Conservation (phyloP, 1,140 invertebrate species). For the Spodoptera frugiperda region DNA sequence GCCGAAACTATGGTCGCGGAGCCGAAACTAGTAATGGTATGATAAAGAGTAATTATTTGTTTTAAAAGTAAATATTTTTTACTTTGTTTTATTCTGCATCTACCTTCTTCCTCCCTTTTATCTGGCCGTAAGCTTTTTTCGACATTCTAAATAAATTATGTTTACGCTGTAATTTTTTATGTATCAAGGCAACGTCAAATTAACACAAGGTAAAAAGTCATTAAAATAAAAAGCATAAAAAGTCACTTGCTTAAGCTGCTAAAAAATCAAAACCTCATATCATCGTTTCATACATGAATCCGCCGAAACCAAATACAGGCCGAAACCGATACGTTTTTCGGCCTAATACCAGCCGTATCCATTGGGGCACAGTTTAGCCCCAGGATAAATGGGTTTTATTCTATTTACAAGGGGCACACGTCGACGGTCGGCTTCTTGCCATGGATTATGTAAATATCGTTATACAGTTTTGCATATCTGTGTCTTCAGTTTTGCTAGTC, state of each 20-base stretch:
- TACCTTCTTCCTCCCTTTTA: too few relatives aligned
- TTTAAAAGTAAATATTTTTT: too few relatives aligned
- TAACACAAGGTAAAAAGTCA: too few relatives aligned
- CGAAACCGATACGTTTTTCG: not conserved
- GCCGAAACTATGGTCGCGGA: not conserved
- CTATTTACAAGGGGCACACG: slow-evolving; percentile 46
- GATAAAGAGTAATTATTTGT: too few relatives aligned
- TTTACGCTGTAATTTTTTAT: too few relatives aligned
- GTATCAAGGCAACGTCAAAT: too few relatives aligned
- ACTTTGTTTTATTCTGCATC: too few relatives aligned
- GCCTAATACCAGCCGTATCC: slow-evolving; percentile 27
- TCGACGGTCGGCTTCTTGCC: slow-evolving; percentile 38
- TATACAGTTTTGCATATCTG: slow-evolving; percentile 45
- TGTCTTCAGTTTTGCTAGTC: slow-evolving; percentile 34
- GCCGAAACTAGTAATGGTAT: too few relatives aligned
- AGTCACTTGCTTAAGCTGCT: not conserved
- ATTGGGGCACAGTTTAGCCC: slow-evolving; percentile 37
- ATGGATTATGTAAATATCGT: slow-evolving; percentile 41
- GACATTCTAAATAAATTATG: too few relatives aligned
- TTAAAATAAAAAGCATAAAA: too few relatives aligned
- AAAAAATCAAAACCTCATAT: not conserved
- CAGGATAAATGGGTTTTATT: slow-evolving; percentile 48
- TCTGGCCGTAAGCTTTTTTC: too few relatives aligned
- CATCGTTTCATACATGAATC: not conserved
- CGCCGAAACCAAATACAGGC: slow-evolving; percentile 27